A percentile compares a stretch with the other conserved stretches of the same genome.
Evolutionary conservation across 1,140 invertebrate genomes (phyloP).

Genomic region (Agrilus planipennis): DNA sequence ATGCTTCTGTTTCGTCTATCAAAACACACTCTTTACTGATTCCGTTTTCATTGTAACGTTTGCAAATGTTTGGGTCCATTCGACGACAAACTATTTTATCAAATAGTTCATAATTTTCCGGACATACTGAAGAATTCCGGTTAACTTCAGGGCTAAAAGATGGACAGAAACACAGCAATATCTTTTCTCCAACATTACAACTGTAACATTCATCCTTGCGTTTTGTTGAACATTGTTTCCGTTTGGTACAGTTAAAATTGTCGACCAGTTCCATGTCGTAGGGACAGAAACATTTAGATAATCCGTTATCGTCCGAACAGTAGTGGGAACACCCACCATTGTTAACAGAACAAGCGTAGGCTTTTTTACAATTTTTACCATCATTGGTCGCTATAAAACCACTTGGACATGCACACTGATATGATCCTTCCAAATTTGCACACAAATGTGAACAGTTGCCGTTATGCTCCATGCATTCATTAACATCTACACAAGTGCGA

Average conservation of each 20-base stretch:
- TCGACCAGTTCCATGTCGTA: slow-evolving; percentile 50
- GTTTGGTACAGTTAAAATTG: slow-evolving; percentile 26
- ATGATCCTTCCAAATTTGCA: slow-evolving; percentile 17
- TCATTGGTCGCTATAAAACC: slow-evolving; percentile 32
- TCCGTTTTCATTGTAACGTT: no score
- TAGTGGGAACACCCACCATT: slow-evolving; percentile 45
- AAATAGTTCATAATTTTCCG: slow-evolving; percentile 19
- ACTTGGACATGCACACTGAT: slow-evolving; percentile 45
- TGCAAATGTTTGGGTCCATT: no score
- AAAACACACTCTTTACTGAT: no score
- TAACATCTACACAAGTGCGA: slow-evolving; percentile 40
- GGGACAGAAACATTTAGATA: slow-evolving; percentile 56
- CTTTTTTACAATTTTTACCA: slow-evolving; percentile 38
- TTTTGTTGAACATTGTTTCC: no score
- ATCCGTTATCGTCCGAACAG: slow-evolving; percentile 40
- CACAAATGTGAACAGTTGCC: slow-evolving; percentile 41
- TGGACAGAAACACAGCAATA: no score
- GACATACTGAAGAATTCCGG: slow-evolving; percentile 43
- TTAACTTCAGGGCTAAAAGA: no score
- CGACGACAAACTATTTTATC: no score
- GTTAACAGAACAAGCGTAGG: slow-evolving; percentile 38
- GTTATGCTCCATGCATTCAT: slow-evolving; percentile 44
- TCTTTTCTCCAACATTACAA: no score
- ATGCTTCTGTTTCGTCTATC: slow-evolving; percentile 47
- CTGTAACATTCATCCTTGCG: no score